Conservation (phyloP, 1,140 invertebrate species). For the Mylabris phalerata region DNA sequence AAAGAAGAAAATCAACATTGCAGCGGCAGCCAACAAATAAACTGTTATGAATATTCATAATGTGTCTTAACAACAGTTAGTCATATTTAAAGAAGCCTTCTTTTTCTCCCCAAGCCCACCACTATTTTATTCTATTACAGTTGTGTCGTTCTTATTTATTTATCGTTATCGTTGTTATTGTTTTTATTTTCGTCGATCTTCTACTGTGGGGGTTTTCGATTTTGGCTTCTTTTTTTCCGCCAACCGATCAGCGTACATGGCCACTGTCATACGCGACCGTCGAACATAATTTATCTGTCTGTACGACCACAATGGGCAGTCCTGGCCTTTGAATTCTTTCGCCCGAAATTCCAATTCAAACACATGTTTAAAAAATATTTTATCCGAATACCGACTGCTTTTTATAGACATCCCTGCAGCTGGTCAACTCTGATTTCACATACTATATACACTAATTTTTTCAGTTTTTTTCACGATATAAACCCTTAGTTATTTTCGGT, state of each 20-base stretch:
- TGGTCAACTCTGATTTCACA: slow-evolving; percentile 33
- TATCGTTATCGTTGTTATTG: slow-evolving; percentile 5
- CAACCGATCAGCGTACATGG: slow-evolving; percentile 7
- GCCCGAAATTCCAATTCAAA: slow-evolving; percentile 40
- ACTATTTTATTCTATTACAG: too few relatives aligned
- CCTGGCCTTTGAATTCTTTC: slow-evolving; percentile 32
- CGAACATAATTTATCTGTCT: slow-evolving; percentile 43
- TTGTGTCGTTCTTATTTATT: neutral
- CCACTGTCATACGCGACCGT: slow-evolving; percentile 42
- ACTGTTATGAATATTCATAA: slow-evolving; percentile 22
- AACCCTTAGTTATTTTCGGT: too few relatives aligned
- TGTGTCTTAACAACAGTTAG: slow-evolving; percentile 24
- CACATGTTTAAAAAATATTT: slow-evolving; percentile 43
- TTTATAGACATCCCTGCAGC: slow-evolving; percentile 34
- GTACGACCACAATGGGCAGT: slow-evolving; percentile 39
- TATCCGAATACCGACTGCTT: slow-evolving; percentile 39
- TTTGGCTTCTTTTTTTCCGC: slow-evolving; percentile 9
- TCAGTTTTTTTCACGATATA: too few relatives aligned
- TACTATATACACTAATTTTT: slow-evolving; percentile 10
- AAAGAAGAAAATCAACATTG: slow-evolving; percentile 11
- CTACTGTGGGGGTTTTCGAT: slow-evolving; percentile 1
- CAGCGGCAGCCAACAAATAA: slow-evolving; percentile 3
- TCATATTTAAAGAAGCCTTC: slow-evolving; percentile 28
- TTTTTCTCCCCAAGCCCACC: too few relatives aligned
- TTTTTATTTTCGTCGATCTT: slow-evolving; percentile 2